Percentiles rank a stretch among this genome's conserved stretches.
Conservation (phyloP, 2,113 vertebrate species). For the Coregonus clupeaformis region DNA sequence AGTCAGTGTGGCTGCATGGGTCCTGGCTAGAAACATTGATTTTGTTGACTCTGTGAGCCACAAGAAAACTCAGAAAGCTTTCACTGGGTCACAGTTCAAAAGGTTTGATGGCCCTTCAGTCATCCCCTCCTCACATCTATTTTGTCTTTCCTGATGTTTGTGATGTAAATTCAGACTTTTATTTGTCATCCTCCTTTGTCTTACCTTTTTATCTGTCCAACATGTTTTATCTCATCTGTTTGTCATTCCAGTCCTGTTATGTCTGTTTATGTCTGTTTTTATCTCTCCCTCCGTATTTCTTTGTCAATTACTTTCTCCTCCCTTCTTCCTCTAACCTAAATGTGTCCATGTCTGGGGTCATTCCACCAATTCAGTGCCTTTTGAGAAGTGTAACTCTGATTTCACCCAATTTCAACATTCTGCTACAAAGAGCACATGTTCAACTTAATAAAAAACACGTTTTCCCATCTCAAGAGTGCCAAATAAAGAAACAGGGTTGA, state of each 20-base stretch:
- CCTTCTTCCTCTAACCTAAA: conserved; percentile 5
- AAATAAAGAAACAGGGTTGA: too few species aligned
- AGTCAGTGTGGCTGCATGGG: too few species aligned
- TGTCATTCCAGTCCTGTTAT: background rate
- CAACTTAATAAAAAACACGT: too few species aligned
- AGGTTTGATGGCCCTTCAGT: background rate
- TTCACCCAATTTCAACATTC: too few species aligned
- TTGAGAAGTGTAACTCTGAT: too few species aligned
- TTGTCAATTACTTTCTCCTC: conserved; percentile 17
- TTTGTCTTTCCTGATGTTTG: too few species aligned
- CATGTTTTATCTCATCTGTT: background rate
- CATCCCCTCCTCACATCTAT: too few species aligned
- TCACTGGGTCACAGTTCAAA: background rate
- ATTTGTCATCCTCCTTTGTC: background rate
- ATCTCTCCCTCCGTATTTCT: conserved; percentile 19
- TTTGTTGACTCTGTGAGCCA: too few species aligned
- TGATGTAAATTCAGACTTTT: background rate
- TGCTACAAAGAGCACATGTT: conserved; percentile 9
- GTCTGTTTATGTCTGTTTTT: conserved; percentile 32
- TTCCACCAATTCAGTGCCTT: too few species aligned
- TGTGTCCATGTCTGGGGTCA: conserved; percentile 6
- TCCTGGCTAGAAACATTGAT: too few species aligned
- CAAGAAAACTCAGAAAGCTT: too few species aligned
- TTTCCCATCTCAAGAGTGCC: too few species aligned
- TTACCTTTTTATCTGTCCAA: background rate